Evolutionary conservation across 2,888 invertebrate genomes (phyloP).

Genomic region (Hirtodrosophila trivittata): DNA sequence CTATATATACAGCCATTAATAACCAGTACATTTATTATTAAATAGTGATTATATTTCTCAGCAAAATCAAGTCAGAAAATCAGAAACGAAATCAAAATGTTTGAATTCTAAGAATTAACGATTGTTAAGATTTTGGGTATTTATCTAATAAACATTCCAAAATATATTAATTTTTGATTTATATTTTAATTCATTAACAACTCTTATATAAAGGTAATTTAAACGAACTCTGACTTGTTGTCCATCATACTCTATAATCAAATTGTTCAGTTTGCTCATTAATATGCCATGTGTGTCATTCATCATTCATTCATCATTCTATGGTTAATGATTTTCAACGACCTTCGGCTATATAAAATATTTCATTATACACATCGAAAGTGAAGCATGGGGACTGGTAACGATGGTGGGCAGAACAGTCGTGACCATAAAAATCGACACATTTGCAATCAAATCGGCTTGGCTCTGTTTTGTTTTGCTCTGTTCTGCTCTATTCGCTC

Average conservation of each 20-base stretch:
- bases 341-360: conserved; percentile 55
- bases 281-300: conserved; percentile 13
- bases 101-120: no score
- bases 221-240: no score
- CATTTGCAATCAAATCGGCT: conserved; percentile 50
- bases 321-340: conserved; percentile 43
- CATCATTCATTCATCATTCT: conserved; percentile 16
- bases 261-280: neutral
- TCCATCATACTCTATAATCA: neutral
- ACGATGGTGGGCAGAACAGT: conserved; percentile 27
- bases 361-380: conserved; percentile 47
- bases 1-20: no score
- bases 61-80: no score
- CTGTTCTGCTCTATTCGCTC: neutral
- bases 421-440: conserved; percentile 56
- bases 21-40: no score
- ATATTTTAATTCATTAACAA: no score
- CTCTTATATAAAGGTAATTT: no score
- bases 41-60: no score
- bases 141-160: no score
- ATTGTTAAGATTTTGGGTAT: no score
- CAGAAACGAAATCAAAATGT: no score
- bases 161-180: no score
- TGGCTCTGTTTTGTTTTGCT: conserved; percentile 14
- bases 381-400: neutral